Conservation (phyloP, 2,113 vertebrate genomes). For the Muntiacus reevesi region DNA sequence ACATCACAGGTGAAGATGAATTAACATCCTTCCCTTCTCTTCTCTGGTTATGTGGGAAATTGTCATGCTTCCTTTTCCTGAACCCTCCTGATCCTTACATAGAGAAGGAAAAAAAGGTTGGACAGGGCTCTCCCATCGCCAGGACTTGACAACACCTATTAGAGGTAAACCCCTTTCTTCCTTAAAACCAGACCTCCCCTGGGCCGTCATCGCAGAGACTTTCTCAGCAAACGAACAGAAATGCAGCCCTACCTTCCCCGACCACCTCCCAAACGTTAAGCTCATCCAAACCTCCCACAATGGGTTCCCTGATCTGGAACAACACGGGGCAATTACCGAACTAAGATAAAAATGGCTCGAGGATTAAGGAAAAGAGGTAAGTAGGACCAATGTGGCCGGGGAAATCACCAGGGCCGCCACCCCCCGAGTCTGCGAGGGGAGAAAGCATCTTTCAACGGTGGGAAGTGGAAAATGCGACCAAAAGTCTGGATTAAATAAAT, state of each 20-base stretch:
- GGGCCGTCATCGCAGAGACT: neutral
- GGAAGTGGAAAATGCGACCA: neutral
- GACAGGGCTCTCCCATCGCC: neutral
- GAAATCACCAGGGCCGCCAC: neutral
- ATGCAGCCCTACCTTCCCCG: neutral
- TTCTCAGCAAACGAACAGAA: neutral
- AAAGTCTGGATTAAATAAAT: neutral
- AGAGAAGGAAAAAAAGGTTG: neutral
- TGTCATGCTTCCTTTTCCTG: slow-evolving; percentile 88
- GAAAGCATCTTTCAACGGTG: neutral
- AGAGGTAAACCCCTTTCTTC: neutral
- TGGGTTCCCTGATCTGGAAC: neutral
- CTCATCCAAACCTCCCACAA: neutral
- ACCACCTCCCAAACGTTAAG: neutral
- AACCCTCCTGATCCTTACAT: slow-evolving; percentile 83
- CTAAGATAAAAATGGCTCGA: neutral
- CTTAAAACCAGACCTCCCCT: neutral
- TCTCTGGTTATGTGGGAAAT: slow-evolving; percentile 80
- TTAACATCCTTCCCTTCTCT: slow-evolving; percentile 83
- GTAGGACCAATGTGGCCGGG: neutral
- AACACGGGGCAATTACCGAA: neutral
- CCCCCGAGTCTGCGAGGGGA: neutral
- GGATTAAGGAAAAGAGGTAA: neutral
- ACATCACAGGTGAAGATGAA: slow-evolving; percentile 84
- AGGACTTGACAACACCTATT: neutral